Evolutionary conservation across 1,140 invertebrate genomes (phyloP).

Genomic region (Thaumatotibia leucotreta): DNA sequence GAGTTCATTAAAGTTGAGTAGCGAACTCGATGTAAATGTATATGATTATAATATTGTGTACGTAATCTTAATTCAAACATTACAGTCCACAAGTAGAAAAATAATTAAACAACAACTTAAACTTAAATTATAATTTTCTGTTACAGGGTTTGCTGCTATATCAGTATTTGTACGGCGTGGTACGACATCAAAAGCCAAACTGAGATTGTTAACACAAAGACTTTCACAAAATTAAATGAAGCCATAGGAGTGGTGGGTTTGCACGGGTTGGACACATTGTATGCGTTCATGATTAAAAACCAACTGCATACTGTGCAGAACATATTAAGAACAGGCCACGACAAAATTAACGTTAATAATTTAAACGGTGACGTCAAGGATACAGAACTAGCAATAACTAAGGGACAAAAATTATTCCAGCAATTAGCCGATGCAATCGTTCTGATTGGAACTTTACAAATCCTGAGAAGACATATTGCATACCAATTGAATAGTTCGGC

Average conservation of each 20-base stretch:
- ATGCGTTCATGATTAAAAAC: conserved; percentile 92
- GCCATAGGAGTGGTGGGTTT: conserved; percentile 92
- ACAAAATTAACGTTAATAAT: conserved; percentile 36
- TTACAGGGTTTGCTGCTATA: conserved; percentile 87
- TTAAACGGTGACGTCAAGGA: conserved; percentile 45
- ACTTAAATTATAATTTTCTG: too few relatives aligned
- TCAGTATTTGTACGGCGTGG: conserved; percentile 91
- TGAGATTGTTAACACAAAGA: conserved; percentile 88
- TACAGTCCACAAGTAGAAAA: too few relatives aligned
- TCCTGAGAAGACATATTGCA: conserved; percentile 90
- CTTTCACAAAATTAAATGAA: conserved; percentile 89
- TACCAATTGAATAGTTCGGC: conserved; percentile 93
- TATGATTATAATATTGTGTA: too few relatives aligned
- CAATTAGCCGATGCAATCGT: conserved; percentile 84
- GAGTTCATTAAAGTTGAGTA: too few relatives aligned
- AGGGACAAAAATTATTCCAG: conserved; percentile 82
- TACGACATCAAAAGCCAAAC: conserved; percentile 91
- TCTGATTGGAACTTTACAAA: conserved; percentile 92
- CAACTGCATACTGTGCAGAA: conserved; percentile 83
- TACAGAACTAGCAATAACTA: conserved; percentile 45
- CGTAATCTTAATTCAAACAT: too few relatives aligned
- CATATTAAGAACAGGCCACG: conserved; percentile 59
- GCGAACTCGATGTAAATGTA: too few relatives aligned
- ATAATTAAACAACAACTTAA: too few relatives aligned
- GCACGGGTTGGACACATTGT: conserved; percentile 90